Base-by-base conservation (phyloP, 2,113 vertebrate genomes). In the Prionailurus bengalensis region DNA sequence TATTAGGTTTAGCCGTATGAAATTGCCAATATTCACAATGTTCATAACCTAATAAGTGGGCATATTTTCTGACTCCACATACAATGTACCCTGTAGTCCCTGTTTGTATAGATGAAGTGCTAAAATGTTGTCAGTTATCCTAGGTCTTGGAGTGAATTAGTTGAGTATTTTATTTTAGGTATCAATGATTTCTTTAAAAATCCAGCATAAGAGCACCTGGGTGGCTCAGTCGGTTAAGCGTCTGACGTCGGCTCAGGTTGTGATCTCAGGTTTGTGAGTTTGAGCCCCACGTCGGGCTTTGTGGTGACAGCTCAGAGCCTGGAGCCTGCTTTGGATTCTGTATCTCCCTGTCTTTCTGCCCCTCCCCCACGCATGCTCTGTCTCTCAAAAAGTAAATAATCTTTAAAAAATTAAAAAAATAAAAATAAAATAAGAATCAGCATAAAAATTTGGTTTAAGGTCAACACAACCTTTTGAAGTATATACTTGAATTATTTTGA, bases 111-210 rank as follows among this genome's bases (percentile, higher is more conserved):
- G 31, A 31, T 58, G 21, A 87, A 91, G 21, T 23, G 14, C 53
- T 95, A 42, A 39, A 33, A 11, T 86, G 45, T 71, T 65, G 79
- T 95, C 74, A 29, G 5, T 78, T 85, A 70, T 13, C 36, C 11
- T 36, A 82, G 15, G 58, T 71, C 65, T 66, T 76, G 42, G 14
- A 86, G n/a, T 70, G n/a, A 95, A 96, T 93, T 96, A 82, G 39
- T 85, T 89, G n/a, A 79, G 23, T 88, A 85, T 51, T 88, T 95
- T 97, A 82, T 93, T 91, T 92, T 88, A 84, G 42, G 51, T 92
- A 81, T 15, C 27, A 68, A 31, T 81, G 74, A 36, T 89, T 88
- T 97, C 55, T 89, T 93, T 94, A 86, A 84, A 94, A 94, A 74
- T 53, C 71, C 8, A 74, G 33, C 36, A 33, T 63, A 63, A 12